phyloP scores from a whole-genome alignment of 2,888 invertebrate species.

The Eutolmus rufibarbis region DNA sequence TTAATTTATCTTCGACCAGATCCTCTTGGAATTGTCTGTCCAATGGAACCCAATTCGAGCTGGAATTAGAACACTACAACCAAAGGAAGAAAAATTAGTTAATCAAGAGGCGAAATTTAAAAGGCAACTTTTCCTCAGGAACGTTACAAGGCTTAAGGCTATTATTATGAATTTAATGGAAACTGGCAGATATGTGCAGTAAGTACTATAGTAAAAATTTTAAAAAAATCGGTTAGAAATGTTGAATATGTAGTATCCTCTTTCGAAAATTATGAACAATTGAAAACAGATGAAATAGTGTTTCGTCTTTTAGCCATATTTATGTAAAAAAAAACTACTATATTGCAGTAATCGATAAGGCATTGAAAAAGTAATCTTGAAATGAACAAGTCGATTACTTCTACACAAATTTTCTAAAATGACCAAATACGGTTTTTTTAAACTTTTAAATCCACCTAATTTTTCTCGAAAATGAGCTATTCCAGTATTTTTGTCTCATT shows the following conservation, averaged over 20 bases:
- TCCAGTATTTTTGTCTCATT: too few relatives aligned
- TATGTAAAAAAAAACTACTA: too few relatives aligned
- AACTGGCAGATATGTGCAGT: slow-evolving; percentile 90
- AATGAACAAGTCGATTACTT: too few relatives aligned
- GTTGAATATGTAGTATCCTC: not conserved
- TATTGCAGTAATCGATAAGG: too few relatives aligned
- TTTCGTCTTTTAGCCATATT: too few relatives aligned
- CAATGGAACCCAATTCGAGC: slow-evolving; percentile 92
- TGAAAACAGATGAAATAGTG: too few relatives aligned
- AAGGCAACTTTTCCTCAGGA: slow-evolving; percentile 89
- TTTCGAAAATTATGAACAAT: too few relatives aligned
- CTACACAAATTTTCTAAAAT: too few relatives aligned
- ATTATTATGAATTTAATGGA: slow-evolving; percentile 90
- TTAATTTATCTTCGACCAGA: slow-evolving; percentile 59
- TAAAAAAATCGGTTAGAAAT: not conserved
- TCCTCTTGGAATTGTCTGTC: slow-evolving; percentile 89
- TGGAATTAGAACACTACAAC: slow-evolving; percentile 91
- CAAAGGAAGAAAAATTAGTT: slow-evolving; percentile 94
- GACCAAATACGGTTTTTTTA: too few relatives aligned
- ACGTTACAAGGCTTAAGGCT: slow-evolving; percentile 89
- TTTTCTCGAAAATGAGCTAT: too few relatives aligned
- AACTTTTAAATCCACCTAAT: too few relatives aligned
- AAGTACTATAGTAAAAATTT: slow-evolving; percentile 61
- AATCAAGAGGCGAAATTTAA: slow-evolving; percentile 95
- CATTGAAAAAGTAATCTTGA: too few relatives aligned